Conservation (phyloP, 2,888 invertebrate species). For the Mythimna impura region DNA sequence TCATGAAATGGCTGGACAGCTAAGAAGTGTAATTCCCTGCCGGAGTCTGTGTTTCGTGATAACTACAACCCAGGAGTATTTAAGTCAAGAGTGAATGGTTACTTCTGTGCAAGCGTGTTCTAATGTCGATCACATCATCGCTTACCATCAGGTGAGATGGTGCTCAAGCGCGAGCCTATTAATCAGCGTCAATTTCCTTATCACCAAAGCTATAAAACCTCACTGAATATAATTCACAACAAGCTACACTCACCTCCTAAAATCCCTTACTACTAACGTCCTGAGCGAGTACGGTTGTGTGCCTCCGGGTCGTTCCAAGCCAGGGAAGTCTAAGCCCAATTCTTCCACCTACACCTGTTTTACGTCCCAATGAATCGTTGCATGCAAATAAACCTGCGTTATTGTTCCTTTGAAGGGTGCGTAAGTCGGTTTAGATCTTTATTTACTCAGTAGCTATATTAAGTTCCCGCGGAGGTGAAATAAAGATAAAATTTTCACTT, state of each 20-base stretch:
- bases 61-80: no score
- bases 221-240: slow-evolving; percentile 5
- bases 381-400: slow-evolving; percentile 82
- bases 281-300: slow-evolving; percentile 70
- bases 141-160: no score
- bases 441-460: slow-evolving; percentile 67
- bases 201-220: neutral
- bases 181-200: no score
- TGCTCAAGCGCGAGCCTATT: no score
- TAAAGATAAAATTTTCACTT: slow-evolving; percentile 52
- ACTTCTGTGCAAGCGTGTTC: no score
- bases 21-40: no score
- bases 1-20: no score
- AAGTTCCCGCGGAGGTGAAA: slow-evolving; percentile 55
- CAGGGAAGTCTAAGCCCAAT: slow-evolving; percentile 78
- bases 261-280: slow-evolving; percentile 16
- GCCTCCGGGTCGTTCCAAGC: slow-evolving; percentile 61
- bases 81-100: no score
- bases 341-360: slow-evolving; percentile 83
- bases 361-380: slow-evolving; percentile 84
- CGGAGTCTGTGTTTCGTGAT: no score
- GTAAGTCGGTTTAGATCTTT: slow-evolving; percentile 72
- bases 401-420: slow-evolving; percentile 80
- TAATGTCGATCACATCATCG: no score
- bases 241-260: slow-evolving; percentile 5